Evolutionary conservation across 2,888 invertebrate species (phyloP), one percentile per base, ranked within the genome.

Genomic region (Drosophila setosimentum): DNA sequence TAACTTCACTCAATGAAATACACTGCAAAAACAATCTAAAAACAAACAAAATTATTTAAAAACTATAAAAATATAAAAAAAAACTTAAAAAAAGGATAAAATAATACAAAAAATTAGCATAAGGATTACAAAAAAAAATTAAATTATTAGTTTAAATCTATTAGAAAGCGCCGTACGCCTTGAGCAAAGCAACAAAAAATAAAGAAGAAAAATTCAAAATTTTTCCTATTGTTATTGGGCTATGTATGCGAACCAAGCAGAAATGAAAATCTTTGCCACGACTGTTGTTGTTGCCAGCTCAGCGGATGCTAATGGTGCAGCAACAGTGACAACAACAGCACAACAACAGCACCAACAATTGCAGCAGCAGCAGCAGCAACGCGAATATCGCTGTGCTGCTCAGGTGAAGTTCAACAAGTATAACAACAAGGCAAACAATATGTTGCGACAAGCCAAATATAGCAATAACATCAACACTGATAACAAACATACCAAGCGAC

Each of bases 261-360:
- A 84, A 63, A 91, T 92, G 84, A 92, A 92, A 79, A 91, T 91
- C 68, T 86, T 91, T 82, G 76, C 89, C 63, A 66, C 84, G 29
- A 87, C 78, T 68, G 76, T 82, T 72, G 73, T 68, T 72, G 72
- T 68, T 62, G 69, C 58, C 42, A 57, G 59, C 49, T 55, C 53
- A 40, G 61, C 63, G 16, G 79, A 66, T 37, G 75, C 59, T 11
- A 10, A 72, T 35, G 57, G 54, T 48, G 63, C 57, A 35, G 40
- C 57, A 24, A 59, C 54, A 7, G 50, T 62, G 29, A 16, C 78
- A 70, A 24, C 73, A 76, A 27, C 82, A 80, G 30, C 74, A 73
- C 64, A 30, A 18, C 80, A 69, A 24, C 73, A 76, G 27, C 85
- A 80, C 24, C 73, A 73, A 37, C 37, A 49, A 21, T 68, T 77